Conservation (phyloP, 1,140 invertebrate species). For the Apis florea region DNA sequence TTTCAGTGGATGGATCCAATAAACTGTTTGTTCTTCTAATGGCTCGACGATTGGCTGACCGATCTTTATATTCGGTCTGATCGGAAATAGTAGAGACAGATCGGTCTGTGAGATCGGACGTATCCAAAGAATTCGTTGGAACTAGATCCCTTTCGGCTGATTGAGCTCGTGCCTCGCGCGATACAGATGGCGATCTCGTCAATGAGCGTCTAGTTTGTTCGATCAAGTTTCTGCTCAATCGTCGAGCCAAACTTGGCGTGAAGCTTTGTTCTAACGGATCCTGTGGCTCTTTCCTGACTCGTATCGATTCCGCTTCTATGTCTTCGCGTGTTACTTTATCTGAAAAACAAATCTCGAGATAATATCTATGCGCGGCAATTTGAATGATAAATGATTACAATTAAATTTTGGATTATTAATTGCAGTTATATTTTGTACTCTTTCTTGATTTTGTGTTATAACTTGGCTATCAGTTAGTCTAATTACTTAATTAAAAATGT, state of each 20-base stretch:
- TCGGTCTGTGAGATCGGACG: constrained; percentile 23
- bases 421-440: too few relatives aligned
- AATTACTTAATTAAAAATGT: too few relatives aligned
- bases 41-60: constrained; percentile 55
- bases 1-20: constrained; percentile 59
- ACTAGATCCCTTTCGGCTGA: constrained; percentile 53
- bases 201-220: constrained; percentile 74
- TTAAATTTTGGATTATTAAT: too few relatives aligned
- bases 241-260: constrained; percentile 75
- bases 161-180: constrained; percentile 64
- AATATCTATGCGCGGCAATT: constrained; percentile 26
- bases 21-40: constrained; percentile 69
- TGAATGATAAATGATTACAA: too few relatives aligned
- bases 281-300: constrained; percentile 61
- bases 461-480: too few relatives aligned
- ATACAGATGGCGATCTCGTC: constrained; percentile 70
- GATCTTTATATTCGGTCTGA: constrained; percentile 62
- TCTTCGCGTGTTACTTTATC: constrained; percentile 59
- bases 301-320: constrained; percentile 47
- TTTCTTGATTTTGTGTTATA: too few relatives aligned
- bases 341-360: constrained; percentile 50
- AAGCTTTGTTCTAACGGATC: constrained; percentile 72
- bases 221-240: constrained; percentile 76
- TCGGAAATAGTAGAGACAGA: constrained; percentile 54
- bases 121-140: constrained; percentile 2